Conservation (phyloP, 2,113 vertebrate genomes). For the Anhinga anhinga region DNA sequence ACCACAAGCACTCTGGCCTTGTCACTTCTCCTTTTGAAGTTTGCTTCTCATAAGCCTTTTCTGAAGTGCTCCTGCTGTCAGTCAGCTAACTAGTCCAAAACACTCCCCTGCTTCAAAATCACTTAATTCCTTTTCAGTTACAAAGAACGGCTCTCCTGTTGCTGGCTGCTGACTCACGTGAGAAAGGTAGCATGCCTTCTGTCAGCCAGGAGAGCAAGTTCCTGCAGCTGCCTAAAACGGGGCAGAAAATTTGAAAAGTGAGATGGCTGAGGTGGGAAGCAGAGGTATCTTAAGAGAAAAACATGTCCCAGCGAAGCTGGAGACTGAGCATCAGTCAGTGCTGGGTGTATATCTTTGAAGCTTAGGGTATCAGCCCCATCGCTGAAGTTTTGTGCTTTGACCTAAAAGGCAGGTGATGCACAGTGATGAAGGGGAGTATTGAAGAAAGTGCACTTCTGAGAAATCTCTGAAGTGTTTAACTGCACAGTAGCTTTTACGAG, state of each 20-base stretch:
- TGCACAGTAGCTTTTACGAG: background rate
- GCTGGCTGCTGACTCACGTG: background rate
- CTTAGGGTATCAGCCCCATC: background rate
- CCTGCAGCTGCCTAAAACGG: background rate
- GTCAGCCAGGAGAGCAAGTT: background rate
- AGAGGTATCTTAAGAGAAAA: background rate
- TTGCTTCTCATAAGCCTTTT: constrained; percentile 44
- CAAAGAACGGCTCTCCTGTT: background rate
- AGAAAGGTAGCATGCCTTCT: background rate
- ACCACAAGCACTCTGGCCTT: constrained; percentile 55
- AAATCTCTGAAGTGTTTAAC: background rate
- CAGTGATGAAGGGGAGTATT: background rate
- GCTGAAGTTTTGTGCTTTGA: background rate
- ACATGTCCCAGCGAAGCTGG: accelerated
- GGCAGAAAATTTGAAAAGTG: background rate
- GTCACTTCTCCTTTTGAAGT: constrained; percentile 63
- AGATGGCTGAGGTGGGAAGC: background rate
- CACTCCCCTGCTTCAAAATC: background rate
- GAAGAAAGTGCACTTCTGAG: background rate
- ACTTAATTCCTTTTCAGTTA: background rate
- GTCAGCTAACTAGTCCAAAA: constrained; percentile 27
- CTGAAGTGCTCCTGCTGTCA: constrained; percentile 16
- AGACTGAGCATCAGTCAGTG: background rate
- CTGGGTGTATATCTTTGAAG: background rate
- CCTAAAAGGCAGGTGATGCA: background rate